phyloP scores from a whole-genome alignment of 2,888 invertebrate genomes.

The Nomada hirtipes region DNA sequence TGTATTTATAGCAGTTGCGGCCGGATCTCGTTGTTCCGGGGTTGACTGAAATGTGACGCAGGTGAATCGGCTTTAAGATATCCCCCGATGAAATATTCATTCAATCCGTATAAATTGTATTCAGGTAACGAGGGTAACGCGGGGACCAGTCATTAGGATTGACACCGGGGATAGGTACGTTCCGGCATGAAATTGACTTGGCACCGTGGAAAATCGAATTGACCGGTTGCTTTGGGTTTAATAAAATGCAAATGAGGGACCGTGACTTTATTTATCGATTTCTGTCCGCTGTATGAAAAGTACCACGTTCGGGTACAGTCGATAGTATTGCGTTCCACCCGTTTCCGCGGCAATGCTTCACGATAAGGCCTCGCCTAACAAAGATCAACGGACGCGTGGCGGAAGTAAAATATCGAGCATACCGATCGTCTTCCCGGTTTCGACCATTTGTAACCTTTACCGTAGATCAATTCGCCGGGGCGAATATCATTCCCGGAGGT shows the following conservation, averaged over 20 bases:
- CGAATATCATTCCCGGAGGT: constrained; percentile 43
- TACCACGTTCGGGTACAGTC: neutral
- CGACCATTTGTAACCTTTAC: constrained; percentile 43
- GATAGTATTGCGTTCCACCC: constrained; percentile 11
- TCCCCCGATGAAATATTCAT: neutral
- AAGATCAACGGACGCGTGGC: constrained; percentile 38
- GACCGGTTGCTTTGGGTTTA: constrained; percentile 19
- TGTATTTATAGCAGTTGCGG: no score
- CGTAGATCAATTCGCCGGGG: constrained; percentile 43
- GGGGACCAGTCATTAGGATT: constrained; percentile 12
- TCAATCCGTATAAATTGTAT: constrained; percentile 11
- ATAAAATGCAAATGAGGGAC: constrained; percentile 35
- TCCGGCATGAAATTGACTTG: constrained; percentile 34
- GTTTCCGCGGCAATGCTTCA: constrained; percentile 20
- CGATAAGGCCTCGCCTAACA: constrained; percentile 44
- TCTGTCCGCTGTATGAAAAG: constrained; percentile 3
- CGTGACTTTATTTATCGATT: constrained; percentile 34
- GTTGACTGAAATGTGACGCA: neutral
- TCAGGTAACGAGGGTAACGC: constrained; percentile 1
- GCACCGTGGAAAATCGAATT: constrained; percentile 26
- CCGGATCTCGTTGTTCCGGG: no score
- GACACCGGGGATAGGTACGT: constrained; percentile 9
- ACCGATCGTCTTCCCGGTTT: constrained; percentile 23
- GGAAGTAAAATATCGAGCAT: constrained; percentile 44
- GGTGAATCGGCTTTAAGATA: neutral